These are phyloP conservation scores for Champsocephalus esox DNA, from an alignment of 2,797 vertebrate genomes.

Conservation along the genomic window DNA sequence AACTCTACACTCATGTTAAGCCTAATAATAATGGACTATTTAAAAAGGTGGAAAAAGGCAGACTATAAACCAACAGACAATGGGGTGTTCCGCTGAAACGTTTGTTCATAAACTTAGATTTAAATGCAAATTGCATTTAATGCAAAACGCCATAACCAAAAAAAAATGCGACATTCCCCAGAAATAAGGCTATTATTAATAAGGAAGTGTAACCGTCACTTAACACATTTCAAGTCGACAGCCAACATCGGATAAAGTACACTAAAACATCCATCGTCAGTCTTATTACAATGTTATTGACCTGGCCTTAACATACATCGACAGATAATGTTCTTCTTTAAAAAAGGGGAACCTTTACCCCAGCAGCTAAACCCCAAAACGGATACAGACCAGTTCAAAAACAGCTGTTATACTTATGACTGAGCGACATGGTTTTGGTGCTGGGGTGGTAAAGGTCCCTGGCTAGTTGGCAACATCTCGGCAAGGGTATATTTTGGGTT, in stretches of 20 bases:
- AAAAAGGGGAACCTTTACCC: background rate
- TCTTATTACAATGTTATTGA: background rate
- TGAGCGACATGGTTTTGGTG: background rate
- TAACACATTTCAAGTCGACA: background rate
- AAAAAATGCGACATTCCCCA: background rate
- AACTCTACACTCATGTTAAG: background rate
- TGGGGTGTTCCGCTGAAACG: background rate
- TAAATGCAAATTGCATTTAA: too few relatives aligned
- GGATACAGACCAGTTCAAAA: background rate
- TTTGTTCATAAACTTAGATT: background rate
- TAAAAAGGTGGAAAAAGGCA: slow-evolving; percentile 1
- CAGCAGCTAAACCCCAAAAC: background rate
- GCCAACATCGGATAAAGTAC: background rate
- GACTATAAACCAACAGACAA: background rate
- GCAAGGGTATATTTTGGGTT: slow-evolving; percentile 36
- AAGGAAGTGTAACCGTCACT: background rate
- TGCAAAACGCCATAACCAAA: background rate
- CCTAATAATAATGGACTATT: background rate
- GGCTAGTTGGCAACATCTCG: slow-evolving; percentile 44
- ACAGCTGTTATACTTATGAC: slow-evolving; percentile 8
- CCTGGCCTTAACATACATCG: slow-evolving; percentile 33
- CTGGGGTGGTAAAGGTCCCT: background rate
- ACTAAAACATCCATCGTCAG: background rate
- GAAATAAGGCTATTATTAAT: background rate
- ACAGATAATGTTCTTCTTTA: background rate